Conservation (phyloP, 2,888 invertebrate genomes). For the Drosophila helvetica region DNA sequence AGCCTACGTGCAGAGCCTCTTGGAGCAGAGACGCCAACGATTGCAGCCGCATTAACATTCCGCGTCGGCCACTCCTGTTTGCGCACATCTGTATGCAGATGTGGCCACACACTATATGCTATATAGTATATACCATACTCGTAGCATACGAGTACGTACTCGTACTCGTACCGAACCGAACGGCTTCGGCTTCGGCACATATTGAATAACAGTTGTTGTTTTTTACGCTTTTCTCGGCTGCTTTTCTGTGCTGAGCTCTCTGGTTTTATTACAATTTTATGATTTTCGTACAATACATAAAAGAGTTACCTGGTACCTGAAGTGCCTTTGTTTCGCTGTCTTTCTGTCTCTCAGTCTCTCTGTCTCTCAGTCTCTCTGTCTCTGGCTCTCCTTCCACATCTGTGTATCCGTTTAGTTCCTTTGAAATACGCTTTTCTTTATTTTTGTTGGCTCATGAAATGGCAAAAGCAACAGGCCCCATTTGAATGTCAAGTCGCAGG, state of each 20-base stretch:
- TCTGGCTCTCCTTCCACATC: too few relatives aligned
- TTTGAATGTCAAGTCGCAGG: not conserved
- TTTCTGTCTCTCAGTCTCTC: too few relatives aligned
- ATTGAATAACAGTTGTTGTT: slow-evolving; percentile 77
- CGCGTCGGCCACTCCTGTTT: slow-evolving; percentile 78
- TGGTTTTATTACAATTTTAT: slow-evolving; percentile 57
- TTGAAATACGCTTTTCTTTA: too few relatives aligned
- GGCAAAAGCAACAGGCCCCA: not conserved
- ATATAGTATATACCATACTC: too few relatives aligned
- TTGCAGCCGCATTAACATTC: slow-evolving; percentile 79
- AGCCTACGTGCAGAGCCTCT: not conserved
- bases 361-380: too few relatives aligned
- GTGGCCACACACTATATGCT: not conserved
- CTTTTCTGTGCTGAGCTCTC: slow-evolving; percentile 10
- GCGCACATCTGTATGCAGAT: slow-evolving; percentile 56
- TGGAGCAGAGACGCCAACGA: slow-evolving; percentile 50
- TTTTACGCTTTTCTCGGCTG: slow-evolving; percentile 33
- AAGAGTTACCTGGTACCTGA: slow-evolving; percentile 11
- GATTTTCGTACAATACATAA: slow-evolving; percentile 39
- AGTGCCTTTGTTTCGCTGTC: not conserved
- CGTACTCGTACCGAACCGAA: too few relatives aligned
- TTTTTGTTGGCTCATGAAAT: not conserved
- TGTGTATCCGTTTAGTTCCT: not conserved
- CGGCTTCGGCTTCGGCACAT: slow-evolving; percentile 22
- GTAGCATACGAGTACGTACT: slow-evolving; percentile 4